Conservation (phyloP, 2,113 vertebrate species). For the Motacilla alba region DNA sequence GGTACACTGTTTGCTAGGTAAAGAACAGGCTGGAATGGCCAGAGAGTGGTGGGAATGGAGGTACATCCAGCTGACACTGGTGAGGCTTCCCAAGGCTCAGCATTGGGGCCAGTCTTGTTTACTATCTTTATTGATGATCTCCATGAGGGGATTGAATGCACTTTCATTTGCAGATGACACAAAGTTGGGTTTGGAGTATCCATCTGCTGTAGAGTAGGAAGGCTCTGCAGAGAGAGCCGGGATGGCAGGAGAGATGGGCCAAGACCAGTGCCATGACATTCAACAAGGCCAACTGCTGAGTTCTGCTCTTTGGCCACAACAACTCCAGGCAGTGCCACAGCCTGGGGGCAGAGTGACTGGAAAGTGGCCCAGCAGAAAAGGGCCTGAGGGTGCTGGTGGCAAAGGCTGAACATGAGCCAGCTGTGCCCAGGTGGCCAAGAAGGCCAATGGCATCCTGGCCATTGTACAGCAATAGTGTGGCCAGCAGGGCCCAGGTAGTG, state of each 20-base stretch:
- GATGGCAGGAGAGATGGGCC: neutral
- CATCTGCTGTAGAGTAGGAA: neutral
- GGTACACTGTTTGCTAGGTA: neutral
- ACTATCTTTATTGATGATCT: neutral
- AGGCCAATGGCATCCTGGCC: neutral
- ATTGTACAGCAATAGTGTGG: no score
- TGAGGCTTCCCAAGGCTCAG: neutral
- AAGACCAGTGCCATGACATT: accelerated
- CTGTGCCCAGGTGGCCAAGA: neutral
- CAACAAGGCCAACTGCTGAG: neutral
- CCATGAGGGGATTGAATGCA: neutral
- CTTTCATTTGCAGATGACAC: neutral
- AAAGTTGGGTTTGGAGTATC: no score
- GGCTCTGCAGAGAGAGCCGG: neutral
- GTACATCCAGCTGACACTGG: neutral
- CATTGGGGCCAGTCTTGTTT: neutral
- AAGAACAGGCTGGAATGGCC: neutral
- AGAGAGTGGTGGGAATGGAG: neutral
- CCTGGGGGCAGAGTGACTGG: neutral
- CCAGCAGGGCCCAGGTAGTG: neutral
- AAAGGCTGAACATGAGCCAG: neutral
- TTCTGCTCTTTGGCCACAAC: neutral
- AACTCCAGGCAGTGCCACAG: accelerated
- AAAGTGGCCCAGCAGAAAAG: neutral
- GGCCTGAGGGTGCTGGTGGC: neutral